Evolutionary conservation across 2,888 invertebrate genomes (phyloP).

Genomic region (Ophonus ardosiacus): DNA sequence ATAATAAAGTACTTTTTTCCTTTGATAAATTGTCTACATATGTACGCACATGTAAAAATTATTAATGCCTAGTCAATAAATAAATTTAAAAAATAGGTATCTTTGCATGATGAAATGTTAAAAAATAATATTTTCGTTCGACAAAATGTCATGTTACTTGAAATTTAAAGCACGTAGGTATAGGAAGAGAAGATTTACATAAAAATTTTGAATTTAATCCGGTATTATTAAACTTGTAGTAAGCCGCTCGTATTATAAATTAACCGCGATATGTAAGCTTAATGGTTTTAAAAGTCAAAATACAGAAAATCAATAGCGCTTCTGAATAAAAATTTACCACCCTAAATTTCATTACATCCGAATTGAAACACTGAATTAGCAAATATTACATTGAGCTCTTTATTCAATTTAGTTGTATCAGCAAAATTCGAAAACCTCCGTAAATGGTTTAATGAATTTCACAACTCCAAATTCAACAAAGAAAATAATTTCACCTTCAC

Average conservation of each 20-base stretch:
- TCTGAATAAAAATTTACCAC: not conserved
- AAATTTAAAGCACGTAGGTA: constrained; percentile 37
- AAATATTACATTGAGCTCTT: not conserved
- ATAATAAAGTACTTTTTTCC: too few relatives aligned
- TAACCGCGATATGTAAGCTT: constrained; percentile 31
- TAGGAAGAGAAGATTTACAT: constrained; percentile 35
- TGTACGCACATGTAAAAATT: too few relatives aligned
- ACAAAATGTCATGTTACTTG: constrained; percentile 13
- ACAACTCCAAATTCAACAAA: not conserved
- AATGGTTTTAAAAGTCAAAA: constrained; percentile 42
- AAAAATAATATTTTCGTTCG: constrained; percentile 9
- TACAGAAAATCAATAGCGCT: constrained; percentile 30
- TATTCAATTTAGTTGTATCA: not conserved
- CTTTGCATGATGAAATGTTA: not conserved
- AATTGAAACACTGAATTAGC: not conserved
- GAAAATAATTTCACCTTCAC: too few relatives aligned
- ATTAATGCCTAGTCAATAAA: not conserved
- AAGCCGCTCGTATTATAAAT: constrained; percentile 20
- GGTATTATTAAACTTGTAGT: constrained; percentile 28
- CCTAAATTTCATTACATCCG: not conserved
- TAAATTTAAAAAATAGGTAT: not conserved
- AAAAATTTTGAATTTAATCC: constrained; percentile 36
- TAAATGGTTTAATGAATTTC: not conserved
- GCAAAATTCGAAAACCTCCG: not conserved
- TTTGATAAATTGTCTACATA: too few relatives aligned